A percentile compares a stretch with the other conserved stretches of the same genome.
Evolutionary conservation across 2,797 vertebrate species (phyloP).

Genomic region (Chaetodon trifasciatus): DNA sequence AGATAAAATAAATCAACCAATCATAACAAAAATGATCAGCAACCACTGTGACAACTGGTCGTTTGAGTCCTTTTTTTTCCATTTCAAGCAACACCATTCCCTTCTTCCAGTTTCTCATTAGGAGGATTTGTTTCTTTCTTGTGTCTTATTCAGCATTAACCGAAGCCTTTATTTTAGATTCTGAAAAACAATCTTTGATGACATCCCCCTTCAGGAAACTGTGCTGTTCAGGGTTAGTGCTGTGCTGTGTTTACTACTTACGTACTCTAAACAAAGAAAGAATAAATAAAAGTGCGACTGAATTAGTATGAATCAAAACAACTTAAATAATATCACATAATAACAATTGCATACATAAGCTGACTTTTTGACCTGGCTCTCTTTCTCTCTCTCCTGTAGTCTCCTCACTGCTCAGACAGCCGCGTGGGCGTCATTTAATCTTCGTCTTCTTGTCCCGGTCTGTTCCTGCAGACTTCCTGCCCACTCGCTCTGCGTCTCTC

Average conservation of each 20-base stretch:
- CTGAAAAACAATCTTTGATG: neutral
- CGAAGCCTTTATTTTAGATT: no score
- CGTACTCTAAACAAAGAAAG: no score
- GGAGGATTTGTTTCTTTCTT: neutral
- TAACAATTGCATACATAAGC: no score
- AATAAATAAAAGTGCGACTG: neutral
- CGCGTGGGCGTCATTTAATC: slow-evolving; percentile 75
- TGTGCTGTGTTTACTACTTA: no score
- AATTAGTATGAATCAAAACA: neutral
- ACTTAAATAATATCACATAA: no score
- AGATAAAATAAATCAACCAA: neutral
- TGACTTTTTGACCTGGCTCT: slow-evolving; percentile 40
- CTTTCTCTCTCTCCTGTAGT: slow-evolving; percentile 25
- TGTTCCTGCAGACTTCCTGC: slow-evolving; percentile 73
- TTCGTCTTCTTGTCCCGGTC: slow-evolving; percentile 61
- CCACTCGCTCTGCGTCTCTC: slow-evolving; percentile 62
- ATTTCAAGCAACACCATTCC: no score
- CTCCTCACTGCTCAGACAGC: slow-evolving; percentile 51
- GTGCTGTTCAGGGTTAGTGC: no score
- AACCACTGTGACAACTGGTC: neutral
- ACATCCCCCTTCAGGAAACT: neutral
- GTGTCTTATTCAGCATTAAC: no score
- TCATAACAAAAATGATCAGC: no score
- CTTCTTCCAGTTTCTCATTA: no score
- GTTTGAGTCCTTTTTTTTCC: neutral